Evolutionary conservation across 2,113 vertebrate genomes (phyloP).

Genomic region (Tyto alba): DNA sequence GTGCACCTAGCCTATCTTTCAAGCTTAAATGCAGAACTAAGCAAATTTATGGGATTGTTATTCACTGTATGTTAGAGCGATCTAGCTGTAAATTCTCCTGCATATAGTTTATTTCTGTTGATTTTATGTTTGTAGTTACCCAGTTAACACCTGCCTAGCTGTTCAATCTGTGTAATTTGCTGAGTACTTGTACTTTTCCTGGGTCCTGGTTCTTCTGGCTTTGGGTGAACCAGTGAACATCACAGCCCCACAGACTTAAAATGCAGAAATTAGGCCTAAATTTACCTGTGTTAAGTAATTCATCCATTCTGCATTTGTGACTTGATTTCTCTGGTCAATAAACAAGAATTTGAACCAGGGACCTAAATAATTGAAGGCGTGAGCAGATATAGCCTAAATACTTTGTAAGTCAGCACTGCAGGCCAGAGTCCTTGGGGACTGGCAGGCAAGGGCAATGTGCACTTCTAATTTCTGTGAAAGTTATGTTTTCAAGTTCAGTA

Average conservation of each 20-base stretch:
- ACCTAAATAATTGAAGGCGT: neutral
- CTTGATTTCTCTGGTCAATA: neutral
- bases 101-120: neutral
- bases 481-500: neutral
- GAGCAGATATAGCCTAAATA: neutral
- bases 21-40: neutral
- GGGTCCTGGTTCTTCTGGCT: neutral
- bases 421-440: neutral
- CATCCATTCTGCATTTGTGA: neutral
- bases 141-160: neutral
- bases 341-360: neutral
- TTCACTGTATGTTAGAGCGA: neutral
- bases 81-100: neutral
- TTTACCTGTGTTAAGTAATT: neutral
- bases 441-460: neutral
- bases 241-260: neutral
- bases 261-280: neutral
- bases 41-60: neutral
- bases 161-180: neutral
- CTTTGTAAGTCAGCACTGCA: neutral
- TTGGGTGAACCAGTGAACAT: neutral
- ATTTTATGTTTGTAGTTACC: neutral
- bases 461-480: neutral
- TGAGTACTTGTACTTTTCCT: neutral
- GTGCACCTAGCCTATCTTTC: neutral